Conservation (phyloP, 1,140 invertebrate species). For the Arion vulgaris region DNA sequence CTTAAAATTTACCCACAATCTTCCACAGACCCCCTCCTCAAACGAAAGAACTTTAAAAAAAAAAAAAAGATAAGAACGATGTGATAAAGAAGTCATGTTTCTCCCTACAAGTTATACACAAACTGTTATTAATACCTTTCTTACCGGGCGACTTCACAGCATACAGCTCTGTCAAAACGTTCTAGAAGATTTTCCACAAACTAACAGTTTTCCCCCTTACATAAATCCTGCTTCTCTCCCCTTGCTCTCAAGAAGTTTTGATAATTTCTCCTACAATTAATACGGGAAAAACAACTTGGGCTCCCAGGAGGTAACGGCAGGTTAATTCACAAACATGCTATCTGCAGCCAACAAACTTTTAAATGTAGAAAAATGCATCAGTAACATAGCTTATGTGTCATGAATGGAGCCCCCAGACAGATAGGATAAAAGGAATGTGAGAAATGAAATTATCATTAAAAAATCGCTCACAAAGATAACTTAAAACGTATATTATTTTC, state of each 20-base stretch:
- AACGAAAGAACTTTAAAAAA: no score
- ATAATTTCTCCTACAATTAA: slow-evolving; percentile 25
- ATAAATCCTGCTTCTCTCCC: slow-evolving; percentile 17
- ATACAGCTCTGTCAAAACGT: not conserved
- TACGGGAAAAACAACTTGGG: slow-evolving; percentile 1
- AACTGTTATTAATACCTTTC: slow-evolving; percentile 11
- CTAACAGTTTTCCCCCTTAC: not conserved
- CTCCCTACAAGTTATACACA: not conserved
- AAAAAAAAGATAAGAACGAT: no score
- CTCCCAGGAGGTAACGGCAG: not conserved
- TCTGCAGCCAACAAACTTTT: not conserved
- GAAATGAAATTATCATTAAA: no score
- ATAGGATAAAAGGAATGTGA: no score
- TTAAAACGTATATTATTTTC: no score
- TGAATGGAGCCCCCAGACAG: no score
- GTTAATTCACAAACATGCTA: not conserved
- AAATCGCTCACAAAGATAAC: no score
- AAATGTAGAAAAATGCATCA: not conserved
- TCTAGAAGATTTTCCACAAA: not conserved
- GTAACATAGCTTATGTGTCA: not conserved
- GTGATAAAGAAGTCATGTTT: no score
- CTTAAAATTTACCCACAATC: no score
- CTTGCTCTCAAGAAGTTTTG: slow-evolving; percentile 7
- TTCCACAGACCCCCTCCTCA: no score
- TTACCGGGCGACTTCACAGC: not conserved